phyloP scores from a whole-genome alignment of 2,888 invertebrate genomes.

The Xanthorhoe designata region DNA sequence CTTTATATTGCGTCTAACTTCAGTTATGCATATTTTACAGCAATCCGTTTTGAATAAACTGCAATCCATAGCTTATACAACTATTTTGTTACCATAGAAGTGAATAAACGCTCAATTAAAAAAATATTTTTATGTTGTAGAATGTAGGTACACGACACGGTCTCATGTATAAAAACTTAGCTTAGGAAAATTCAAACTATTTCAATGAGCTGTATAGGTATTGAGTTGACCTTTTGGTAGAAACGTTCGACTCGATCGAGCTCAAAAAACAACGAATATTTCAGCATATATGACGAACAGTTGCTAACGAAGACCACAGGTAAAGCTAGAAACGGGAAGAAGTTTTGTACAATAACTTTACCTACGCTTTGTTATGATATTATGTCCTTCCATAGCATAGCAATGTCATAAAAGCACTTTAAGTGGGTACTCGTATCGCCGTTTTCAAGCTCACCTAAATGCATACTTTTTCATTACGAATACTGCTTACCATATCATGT shows the following conservation, averaged over 20 bases:
- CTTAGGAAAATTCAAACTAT: not conserved
- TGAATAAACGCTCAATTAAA: not conserved
- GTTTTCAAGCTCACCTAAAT: no score
- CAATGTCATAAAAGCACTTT: no score
- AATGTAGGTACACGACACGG: not conserved
- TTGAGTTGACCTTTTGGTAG: not conserved
- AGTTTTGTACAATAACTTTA: not conserved
- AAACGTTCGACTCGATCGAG: not conserved
- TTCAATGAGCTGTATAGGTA: not conserved
- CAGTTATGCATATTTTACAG: not conserved
- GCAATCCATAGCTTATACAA: no score
- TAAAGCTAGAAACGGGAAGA: not conserved
- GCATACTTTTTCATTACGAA: no score
- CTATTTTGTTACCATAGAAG: no score
- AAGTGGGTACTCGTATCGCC: no score
- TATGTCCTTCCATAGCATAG: no score
- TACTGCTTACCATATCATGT: no score
- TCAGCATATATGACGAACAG: not conserved
- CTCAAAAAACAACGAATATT: not conserved
- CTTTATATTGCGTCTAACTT: not conserved
- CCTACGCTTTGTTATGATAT: no score
- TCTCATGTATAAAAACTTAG: no score
- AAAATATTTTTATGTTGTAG: not conserved
- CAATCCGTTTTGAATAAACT: no score
- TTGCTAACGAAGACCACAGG: not conserved